Evolutionary conservation across 2,888 invertebrate species (phyloP).

Genomic region (Euclidia mi): DNA sequence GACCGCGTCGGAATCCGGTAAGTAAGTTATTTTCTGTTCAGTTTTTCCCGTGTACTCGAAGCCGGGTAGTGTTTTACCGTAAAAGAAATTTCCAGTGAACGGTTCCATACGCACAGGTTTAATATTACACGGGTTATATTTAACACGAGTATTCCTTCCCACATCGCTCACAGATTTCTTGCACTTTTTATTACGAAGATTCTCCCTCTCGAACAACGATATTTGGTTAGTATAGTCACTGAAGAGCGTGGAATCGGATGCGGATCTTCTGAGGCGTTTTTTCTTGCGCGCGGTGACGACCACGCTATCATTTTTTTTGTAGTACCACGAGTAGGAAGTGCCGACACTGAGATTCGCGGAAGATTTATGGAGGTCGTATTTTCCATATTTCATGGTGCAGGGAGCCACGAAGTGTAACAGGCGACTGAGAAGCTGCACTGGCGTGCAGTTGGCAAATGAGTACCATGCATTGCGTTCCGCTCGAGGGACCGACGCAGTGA

Average conservation of each 20-base stretch:
- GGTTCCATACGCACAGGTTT: conserved; percentile 84
- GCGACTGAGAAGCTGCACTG: conserved; percentile 75
- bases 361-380: conserved; percentile 87
- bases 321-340: conserved; percentile 88
- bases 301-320: conserved; percentile 81
- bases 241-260: conserved; percentile 87
- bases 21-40: conserved; percentile 82
- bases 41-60: conserved; percentile 76
- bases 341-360: conserved; percentile 84
- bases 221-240: conserved; percentile 88
- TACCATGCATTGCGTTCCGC: conserved; percentile 80
- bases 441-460: conserved; percentile 74
- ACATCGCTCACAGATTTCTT: conserved; percentile 82
- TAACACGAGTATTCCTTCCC: conserved; percentile 77
- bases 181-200: conserved; percentile 74
- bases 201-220: conserved; percentile 81
- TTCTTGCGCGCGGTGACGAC: conserved; percentile 68
- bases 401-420: conserved; percentile 70
- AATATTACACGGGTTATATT: conserved; percentile 75
- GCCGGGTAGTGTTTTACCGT: conserved; percentile 83
- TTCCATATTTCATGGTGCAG: conserved; percentile 87
- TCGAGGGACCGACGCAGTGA: conserved; percentile 63
- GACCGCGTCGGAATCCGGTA: conserved; percentile 83
- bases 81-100: conserved; percentile 86
- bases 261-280: conserved; percentile 74